Percentiles rank a stretch among this genome's conserved stretches.
Evolutionary conservation across 2,113 vertebrate genomes (phyloP).

Genomic region (Podarcis cretensis): DNA sequence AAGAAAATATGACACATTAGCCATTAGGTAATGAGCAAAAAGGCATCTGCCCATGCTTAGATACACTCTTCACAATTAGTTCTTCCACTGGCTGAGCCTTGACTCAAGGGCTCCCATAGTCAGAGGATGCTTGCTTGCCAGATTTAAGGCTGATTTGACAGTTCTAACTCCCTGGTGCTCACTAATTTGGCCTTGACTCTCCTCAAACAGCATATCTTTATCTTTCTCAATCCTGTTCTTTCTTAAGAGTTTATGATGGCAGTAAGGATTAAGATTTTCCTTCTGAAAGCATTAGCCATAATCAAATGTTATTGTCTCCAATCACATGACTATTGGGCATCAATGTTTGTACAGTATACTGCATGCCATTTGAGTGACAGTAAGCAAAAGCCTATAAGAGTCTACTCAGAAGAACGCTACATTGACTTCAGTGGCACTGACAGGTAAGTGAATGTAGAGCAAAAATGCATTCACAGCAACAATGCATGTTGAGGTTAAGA

Average conservation of each 20-base stretch:
- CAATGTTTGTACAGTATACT: not conserved
- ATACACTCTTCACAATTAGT: not conserved
- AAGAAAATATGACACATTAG: not conserved
- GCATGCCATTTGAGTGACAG: not conserved
- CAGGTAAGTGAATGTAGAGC: not conserved
- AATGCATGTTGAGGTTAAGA: not conserved
- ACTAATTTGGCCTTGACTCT: not conserved
- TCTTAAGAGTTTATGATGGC: not conserved
- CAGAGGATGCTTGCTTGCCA: not conserved
- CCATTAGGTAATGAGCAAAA: not conserved
- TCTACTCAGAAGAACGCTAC: not conserved
- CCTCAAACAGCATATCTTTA: not conserved
- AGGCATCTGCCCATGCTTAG: not conserved
- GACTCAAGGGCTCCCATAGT: not conserved
- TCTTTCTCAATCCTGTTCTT: not conserved
- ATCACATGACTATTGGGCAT: not conserved
- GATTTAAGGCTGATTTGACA: not conserved
- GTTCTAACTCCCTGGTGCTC: not conserved
- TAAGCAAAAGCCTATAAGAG: not conserved
- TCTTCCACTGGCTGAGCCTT: not conserved
- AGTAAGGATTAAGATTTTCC: not conserved
- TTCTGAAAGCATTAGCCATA: not conserved
- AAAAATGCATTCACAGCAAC: not conserved
- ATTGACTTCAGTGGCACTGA: not conserved
- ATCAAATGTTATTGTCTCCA: slow-evolving; percentile 29